Evolutionary conservation across 2,888 invertebrate genomes (phyloP), one percentile per base, ranked within the genome.

Genomic region (Drosophila neotestacea): DNA sequence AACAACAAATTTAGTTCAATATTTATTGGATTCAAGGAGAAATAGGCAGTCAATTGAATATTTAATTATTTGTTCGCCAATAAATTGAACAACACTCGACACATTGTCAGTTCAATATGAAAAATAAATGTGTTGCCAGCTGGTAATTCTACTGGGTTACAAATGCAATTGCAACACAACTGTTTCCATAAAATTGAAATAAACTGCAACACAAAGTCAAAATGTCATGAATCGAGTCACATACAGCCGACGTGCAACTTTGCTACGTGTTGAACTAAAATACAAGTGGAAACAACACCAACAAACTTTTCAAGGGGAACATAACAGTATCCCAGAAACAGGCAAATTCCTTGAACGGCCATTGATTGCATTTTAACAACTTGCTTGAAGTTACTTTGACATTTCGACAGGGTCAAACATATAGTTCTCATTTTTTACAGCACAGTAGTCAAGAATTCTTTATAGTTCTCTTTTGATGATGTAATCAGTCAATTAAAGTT

Each of bases 141-240:
- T 73, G 52, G 59, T 42, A 42, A 10, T 27, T 28, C 11, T 27
- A 5, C n/a, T 44, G 5, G 44, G 6, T 28, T n/a, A 28, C 44
- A 44, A 28, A 6, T 28, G 27, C 62, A 46, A 52, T 47, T 72
- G 66, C 55, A 62, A 30, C 52, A 65, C 77, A 71, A 61, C 55
- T 48, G 72, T 28, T 54, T 7, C 46, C 38, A 46, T n/a, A 41
- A 16, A 62, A 39, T 59, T 55, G 73, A 55, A 56, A 62, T 60
- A 67, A 67, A 56, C 50, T 77, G 61, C 56, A 39, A 38, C 34
- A 56, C 32, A 73, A 68, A 79, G 59, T 74, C 62, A 56, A 38
- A 60, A 22, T 39, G 34, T 36, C 22, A 11, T 56, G 27, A 6
- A 6, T 28, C 39, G 54, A 38, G 28, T 27, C 22, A 39, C 34